phyloP scores from a whole-genome alignment of 2,113 vertebrate genomes.

The Chunga burmeisteri region DNA sequence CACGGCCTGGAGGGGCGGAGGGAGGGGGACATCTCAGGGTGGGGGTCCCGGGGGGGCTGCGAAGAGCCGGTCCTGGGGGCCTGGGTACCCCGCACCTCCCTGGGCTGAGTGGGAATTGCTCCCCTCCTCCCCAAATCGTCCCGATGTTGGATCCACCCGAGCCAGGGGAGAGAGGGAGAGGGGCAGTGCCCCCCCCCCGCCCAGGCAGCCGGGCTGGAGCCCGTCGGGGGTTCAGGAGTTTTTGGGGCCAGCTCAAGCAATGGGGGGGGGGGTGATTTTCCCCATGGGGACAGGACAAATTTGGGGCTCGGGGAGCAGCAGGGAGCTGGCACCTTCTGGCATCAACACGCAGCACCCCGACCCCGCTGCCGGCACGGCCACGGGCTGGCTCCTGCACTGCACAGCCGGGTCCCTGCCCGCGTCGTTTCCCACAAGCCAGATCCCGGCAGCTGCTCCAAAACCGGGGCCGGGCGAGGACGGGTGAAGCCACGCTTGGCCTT shows the following conservation, averaged over 20 bases:
- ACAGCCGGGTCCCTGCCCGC: neutral
- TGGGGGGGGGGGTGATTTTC: rapidly evolving
- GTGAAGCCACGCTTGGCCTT: neutral
- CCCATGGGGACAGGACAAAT: rapidly evolving
- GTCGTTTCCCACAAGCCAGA: neutral
- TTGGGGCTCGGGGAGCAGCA: neutral
- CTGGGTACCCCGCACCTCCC: rapidly evolving
- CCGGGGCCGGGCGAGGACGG: rapidly evolving
- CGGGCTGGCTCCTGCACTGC: rapidly evolving
- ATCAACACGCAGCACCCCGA: rapidly evolving
- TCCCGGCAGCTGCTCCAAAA: neutral
- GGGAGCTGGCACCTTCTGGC: neutral
- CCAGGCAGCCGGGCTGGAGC: neutral
- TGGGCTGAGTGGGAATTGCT: neutral
- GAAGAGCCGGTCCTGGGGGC: rapidly evolving
- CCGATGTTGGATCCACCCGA: rapidly evolving
- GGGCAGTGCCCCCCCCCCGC: neutral
- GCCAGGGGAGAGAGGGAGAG: too few species aligned
- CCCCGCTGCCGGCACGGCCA: neutral
- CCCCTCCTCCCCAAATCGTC: neutral
- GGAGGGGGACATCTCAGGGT: neutral
- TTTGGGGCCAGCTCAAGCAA: neutral
- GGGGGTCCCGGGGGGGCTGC: neutral
- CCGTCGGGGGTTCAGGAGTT: neutral
- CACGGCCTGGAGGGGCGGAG: slow-evolving; percentile 68